Evolutionary conservation across 1,140 invertebrate species (phyloP).

Genomic region (Metopolophium dirhodum): DNA sequence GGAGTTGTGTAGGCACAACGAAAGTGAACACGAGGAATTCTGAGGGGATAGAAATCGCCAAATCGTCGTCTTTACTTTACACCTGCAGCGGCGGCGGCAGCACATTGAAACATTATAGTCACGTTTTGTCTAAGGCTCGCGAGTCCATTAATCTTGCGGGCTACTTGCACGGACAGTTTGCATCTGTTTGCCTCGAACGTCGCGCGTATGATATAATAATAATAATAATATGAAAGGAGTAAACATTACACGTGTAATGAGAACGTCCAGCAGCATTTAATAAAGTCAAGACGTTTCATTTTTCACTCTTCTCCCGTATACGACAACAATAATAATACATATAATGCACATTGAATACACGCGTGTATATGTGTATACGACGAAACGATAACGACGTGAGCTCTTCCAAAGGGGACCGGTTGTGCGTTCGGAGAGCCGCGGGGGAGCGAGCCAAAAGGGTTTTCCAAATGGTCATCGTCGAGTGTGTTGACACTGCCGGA

Average conservation of each 20-base stretch:
- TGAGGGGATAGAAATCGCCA: not conserved
- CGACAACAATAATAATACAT: not conserved
- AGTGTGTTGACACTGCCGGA: conserved; percentile 50
- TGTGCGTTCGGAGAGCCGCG: not conserved
- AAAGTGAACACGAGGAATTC: conserved; percentile 51
- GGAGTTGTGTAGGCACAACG: not conserved
- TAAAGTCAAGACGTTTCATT: conserved; percentile 54
- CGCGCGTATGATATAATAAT: not conserved
- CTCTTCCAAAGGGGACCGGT: conserved; percentile 39
- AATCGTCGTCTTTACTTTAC: conserved; percentile 32
- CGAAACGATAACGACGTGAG: conserved; percentile 25
- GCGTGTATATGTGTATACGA: not conserved
- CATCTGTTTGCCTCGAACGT: conserved; percentile 45
- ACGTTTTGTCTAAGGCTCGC: conserved; percentile 18
- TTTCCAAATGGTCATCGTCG: conserved; percentile 40
- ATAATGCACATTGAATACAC: not conserved
- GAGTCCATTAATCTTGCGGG: conserved; percentile 44
- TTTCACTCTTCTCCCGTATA: not conserved
- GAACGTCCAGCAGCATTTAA: conserved; percentile 40
- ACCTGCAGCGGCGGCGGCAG: not conserved
- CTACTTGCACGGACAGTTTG: conserved; percentile 42
- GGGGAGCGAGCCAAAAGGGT: not conserved
- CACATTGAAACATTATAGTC: not conserved
- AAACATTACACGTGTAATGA: conserved; percentile 56
- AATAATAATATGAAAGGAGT: conserved; percentile 46